Base-by-base conservation (phyloP, 2,113 vertebrate genomes). In the Serilophus lunatus region DNA sequence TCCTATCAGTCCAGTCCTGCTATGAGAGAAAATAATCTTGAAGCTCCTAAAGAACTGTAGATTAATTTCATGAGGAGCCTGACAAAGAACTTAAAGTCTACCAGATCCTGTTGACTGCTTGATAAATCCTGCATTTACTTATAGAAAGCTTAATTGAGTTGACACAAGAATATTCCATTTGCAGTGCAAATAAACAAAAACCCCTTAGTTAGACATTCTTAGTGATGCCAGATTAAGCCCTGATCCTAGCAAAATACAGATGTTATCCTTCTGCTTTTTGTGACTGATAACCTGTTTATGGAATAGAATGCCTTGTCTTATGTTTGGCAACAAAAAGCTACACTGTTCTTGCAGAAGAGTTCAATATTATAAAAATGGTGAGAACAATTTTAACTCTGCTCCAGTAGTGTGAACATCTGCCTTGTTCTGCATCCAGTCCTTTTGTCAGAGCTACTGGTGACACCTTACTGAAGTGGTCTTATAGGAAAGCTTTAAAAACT, bases 11-110 rank as follows among this genome's bases (percentile, higher is more conserved):
- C 38, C 53, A 50, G 44, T 29, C 18, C 63, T 92, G 82, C 47
- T 72, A 33, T 64, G 88, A 95, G 45, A 92, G 74, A 95, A 94
- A 77, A 79, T 76, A 92, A 25, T 20, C 87, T 93, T 81, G 54
- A 93, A 95, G 68, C 71, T 86, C 80, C 47, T 82, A 8, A 90
- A 81, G 80, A 95, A 38, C 26, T 6, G 3, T 42, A 26, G 54
- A 70, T 79, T 88, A 42, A 71, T 94, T 90, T 87, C 65, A 22
- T 10, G 69, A 86, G 71, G 23, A 92, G n/a, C 35, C 47, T 82
- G 78, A 35, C n/a, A 66, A 0, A 4, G 28, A 35, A 69, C 49
- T 49, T 91, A 44, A 91, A 33, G 59, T 53, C 72, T 86, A 23
- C 59, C 40, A 88, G 63, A 88, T 51, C 49, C 61, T 56, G 66